phyloP scores from a whole-genome alignment of 2,888 invertebrate species.

The Lymantria monacha region DNA sequence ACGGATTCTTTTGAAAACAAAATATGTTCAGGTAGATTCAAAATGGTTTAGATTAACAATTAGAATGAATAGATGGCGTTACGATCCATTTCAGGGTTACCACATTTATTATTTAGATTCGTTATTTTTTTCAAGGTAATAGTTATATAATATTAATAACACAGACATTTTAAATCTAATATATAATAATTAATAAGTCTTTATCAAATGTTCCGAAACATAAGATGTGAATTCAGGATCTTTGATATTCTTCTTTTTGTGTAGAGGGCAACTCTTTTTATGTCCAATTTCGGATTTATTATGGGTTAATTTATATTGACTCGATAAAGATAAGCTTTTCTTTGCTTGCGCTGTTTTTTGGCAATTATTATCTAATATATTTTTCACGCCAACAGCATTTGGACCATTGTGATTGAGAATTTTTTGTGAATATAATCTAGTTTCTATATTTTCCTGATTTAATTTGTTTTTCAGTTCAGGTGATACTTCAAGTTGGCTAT shows the following conservation, averaged over 20 bases:
- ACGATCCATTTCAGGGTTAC: no score
- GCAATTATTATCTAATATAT: slow-evolving; percentile 46
- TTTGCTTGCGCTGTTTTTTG: slow-evolving; percentile 52
- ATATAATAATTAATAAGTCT: slow-evolving; percentile 62
- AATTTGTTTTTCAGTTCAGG: slow-evolving; percentile 39
- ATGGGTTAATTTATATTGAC: slow-evolving; percentile 67
- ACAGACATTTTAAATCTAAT: neutral
- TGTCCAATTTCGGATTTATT: slow-evolving; percentile 69
- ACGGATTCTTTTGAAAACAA: no score
- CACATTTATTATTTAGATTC: no score
- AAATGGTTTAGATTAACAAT: no score
- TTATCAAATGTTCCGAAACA: slow-evolving; percentile 71
- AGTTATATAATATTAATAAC: neutral
- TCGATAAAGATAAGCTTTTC: slow-evolving; percentile 61
- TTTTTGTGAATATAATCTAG: slow-evolving; percentile 22
- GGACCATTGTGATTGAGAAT: slow-evolving; percentile 22
- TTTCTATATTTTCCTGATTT: slow-evolving; percentile 32
- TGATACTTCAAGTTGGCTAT: slow-evolving; percentile 70
- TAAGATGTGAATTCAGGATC: slow-evolving; percentile 58
- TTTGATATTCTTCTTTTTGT: slow-evolving; percentile 68
- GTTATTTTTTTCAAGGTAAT: no score
- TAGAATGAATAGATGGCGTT: no score
- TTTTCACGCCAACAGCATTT: slow-evolving; percentile 19
- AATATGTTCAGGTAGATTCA: no score
- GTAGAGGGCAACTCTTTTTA: slow-evolving; percentile 64